Conservation (phyloP, 37 sponge, comb jelly and placozoan genomes). For the Cladorhizidae sp. region DNA sequence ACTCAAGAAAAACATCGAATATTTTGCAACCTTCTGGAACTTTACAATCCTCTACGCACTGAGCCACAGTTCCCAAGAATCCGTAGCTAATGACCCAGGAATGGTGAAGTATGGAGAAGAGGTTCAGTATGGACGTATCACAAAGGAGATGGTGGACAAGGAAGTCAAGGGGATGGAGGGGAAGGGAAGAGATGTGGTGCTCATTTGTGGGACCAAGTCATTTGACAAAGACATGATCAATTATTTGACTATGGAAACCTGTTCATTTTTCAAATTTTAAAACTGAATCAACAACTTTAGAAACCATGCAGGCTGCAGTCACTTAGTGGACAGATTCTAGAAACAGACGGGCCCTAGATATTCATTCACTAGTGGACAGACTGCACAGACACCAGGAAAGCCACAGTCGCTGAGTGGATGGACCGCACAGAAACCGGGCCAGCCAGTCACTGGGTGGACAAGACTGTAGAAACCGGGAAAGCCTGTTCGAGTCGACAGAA, state of each 20-base stretch:
- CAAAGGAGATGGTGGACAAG: constrained; percentile 12
- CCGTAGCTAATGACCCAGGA: constrained; percentile 21
- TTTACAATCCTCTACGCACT: constrained; percentile 51
- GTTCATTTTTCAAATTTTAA: constrained; percentile 57
- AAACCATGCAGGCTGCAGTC: background rate
- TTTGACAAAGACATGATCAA: constrained; percentile 80
- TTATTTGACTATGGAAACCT: constrained; percentile 10
- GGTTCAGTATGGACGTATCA: constrained; percentile 48
- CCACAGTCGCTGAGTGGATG: too few relatives aligned
- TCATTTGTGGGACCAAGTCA: constrained; percentile 77
- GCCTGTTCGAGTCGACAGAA: too few relatives aligned
- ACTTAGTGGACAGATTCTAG: too few relatives aligned
- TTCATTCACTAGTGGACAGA: too few relatives aligned
- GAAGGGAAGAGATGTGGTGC: constrained; percentile 5
- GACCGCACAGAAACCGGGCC: too few relatives aligned
- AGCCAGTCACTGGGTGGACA: too few relatives aligned
- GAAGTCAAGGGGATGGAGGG: constrained; percentile 6
- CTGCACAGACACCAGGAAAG: too few relatives aligned
- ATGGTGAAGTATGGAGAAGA: constrained; percentile 53
- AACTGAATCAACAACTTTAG: background rate
- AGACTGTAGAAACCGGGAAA: too few relatives aligned
- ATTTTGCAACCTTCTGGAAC: constrained; percentile 67
- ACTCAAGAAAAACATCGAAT: constrained; percentile 64
- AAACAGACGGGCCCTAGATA: too few relatives aligned
- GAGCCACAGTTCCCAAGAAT: constrained; percentile 9